Base-by-base conservation (phyloP, 2,888 invertebrate genomes). In the Thereva unica region DNA sequence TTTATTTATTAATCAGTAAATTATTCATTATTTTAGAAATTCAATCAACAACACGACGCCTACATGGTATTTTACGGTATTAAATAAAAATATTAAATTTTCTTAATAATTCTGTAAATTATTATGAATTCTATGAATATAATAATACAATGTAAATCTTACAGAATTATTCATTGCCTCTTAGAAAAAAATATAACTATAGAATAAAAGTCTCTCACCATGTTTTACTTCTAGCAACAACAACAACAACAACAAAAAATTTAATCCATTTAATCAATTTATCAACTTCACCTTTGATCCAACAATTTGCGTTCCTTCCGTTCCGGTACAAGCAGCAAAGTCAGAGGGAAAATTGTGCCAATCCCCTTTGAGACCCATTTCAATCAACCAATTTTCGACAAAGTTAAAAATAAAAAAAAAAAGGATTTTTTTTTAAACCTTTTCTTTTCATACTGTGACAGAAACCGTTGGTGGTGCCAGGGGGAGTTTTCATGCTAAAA, bases 291-390 rank as follows among this genome's bases (percentile, higher is more conserved):
- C 42, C 44, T 56, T 44, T 56, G 56, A 56, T 56, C 56, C 56
- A 56, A 37, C 56, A 56, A 56, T 56, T 56, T 56, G 56, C 56
- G 56, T 56, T 56, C 23, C 42, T 56, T 56, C 44, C 56, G 44
- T 44, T 35, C 56, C 12, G 42, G 42, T 35, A 44, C 56, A 40
- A 54, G 42, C 12, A 35, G 23, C 9, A 38, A 56, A 56, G 56
- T 56, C 56, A 35, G 23, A 23, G 23, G 23, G 56, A 56, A 56
- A 56, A 56, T 56, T 56, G 42, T 56, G 56, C 34, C 56, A 56
- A 56, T 56, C 56, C 56, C 56, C 44, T 56, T 56, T 42, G 56
- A 56, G 56, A 56, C 56, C 56, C 56, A 56, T 56, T 56, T 56
- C 56, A 56, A 56, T 56, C 56, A 56, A 37, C 56, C 42, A 56